phyloP scores from a whole-genome alignment of 2,888 invertebrate genomes.

The Diadegma fenestrale region DNA sequence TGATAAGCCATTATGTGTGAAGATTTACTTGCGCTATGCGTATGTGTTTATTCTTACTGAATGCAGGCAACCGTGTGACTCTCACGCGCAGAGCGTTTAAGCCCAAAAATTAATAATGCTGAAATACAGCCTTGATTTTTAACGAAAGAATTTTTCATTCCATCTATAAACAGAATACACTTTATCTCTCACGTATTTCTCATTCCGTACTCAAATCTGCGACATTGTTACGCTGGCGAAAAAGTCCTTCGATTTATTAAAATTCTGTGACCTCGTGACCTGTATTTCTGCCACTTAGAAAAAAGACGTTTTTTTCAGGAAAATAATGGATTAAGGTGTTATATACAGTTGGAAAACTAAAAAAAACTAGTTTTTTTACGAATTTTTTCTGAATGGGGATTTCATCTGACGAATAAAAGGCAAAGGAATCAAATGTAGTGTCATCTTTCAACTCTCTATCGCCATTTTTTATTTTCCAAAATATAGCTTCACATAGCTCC shows the following conservation, averaged over 20 bases:
- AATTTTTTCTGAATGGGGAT: too few species aligned
- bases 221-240: neutral
- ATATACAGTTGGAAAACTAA: too few species aligned
- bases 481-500: too few species aligned
- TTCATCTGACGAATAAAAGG: too few species aligned
- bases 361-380: too few species aligned
- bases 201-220: neutral
- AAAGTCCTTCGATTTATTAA: neutral
- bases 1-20: conserved; percentile 37
- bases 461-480: too few species aligned
- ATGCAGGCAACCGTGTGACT: conserved; percentile 62
- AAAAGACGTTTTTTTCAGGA: neutral
- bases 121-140: conserved; percentile 54
- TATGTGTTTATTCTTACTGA: conserved; percentile 17
- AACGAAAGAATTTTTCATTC: conserved; percentile 29
- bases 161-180: neutral
- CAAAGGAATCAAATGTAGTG: too few species aligned
- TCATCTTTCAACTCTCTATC: too few species aligned
- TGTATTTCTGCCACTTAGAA: neutral
- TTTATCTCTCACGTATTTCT: neutral
- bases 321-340: neutral
- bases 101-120: conserved; percentile 47
- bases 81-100: conserved; percentile 9
- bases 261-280: neutral
- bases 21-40: neutral